Evolutionary conservation across 2,797 vertebrate species (phyloP).

Genomic region (Poeciliopsis paucimaculata): DNA sequence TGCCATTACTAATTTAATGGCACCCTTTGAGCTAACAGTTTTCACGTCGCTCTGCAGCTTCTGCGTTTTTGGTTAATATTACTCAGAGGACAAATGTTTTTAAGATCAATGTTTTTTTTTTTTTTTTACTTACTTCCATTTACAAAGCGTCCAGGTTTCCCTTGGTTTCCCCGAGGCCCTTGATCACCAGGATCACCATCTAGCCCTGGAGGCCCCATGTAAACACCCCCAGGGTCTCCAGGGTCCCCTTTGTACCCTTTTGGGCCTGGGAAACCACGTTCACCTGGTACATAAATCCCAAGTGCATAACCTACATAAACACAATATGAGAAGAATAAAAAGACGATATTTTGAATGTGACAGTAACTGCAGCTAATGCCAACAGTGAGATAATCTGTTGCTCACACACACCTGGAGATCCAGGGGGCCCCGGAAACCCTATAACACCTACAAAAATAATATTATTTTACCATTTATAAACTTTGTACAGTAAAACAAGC

Average conservation of each 20-base stretch:
- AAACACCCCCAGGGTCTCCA: slow-evolving; percentile 54
- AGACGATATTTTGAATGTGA: background rate
- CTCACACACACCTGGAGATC: slow-evolving; percentile 61
- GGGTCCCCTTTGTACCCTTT: slow-evolving; percentile 64
- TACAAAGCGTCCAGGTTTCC: slow-evolving; percentile 59
- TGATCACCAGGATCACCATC: slow-evolving; percentile 61
- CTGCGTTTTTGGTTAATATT: background rate
- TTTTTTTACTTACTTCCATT: slow-evolving; percentile 51
- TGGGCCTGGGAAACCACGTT: slow-evolving; percentile 41
- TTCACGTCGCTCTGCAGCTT: background rate
- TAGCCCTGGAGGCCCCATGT: slow-evolving; percentile 33
- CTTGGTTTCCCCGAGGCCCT: slow-evolving; percentile 57
- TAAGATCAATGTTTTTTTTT: background rate
- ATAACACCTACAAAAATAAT: slow-evolving; percentile 46
- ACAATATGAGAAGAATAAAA: background rate
- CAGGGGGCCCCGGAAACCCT: slow-evolving; percentile 61
- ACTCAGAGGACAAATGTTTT: background rate
- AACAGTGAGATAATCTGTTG: background rate
- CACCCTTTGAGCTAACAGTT: background rate
- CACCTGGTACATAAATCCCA: slow-evolving; percentile 32
- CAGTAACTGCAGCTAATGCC: background rate
- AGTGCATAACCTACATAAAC: slow-evolving; percentile 33
- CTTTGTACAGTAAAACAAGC: background rate
- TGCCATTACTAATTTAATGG: no score
- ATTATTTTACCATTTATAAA: background rate